Evolutionary conservation across 2,888 invertebrate species (phyloP), one percentile per base, ranked within the genome.

Genomic region (Acleris cristana): DNA sequence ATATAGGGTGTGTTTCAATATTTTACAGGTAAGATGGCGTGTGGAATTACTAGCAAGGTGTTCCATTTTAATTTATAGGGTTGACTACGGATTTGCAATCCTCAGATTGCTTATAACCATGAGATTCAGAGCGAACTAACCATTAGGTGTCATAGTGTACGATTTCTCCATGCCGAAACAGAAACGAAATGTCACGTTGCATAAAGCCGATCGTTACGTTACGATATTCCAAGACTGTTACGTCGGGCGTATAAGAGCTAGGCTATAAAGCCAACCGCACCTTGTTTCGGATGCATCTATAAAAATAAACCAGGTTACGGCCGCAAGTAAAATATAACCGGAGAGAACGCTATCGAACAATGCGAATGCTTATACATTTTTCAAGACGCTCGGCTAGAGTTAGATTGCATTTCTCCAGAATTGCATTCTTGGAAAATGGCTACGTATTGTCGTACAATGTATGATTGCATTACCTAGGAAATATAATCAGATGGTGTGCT

Each of bases 291-390:
- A 78, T 75, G 74, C 76, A 72, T 73, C 80, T 76, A 78, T 80
- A 78, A 80, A 78, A 76, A 79, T 78, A 40, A n/a, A 75, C 71
- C 75, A 81, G 81, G 77, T 82, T 83, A 83, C 78, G 69, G 72
- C 70, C 70, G 76, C 76, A 76, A 74, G 77, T 75, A 77, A 77
- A 81, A 76, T 77, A 82, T 79, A 79, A 73, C 76, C 73, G 73
- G 71, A 76, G 75, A 72, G 72, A 64, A 69, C 73, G 70, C 77
- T 71, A 79, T 75, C 72, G 80, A 81, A 81, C 82, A 83, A 82
- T 82, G 74, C 76, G 70, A 68, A 69, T 48, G 66, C 74, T 79
- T 79, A 82, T 83, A 81, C 79, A 84, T 87, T 84, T 86, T 83
- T 82, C 82, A 86, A 84, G 80, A 77, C 76, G 75, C 79, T 77